phyloP scores from a whole-genome alignment of 2,888 invertebrate genomes.

The Dryobota labecula region DNA sequence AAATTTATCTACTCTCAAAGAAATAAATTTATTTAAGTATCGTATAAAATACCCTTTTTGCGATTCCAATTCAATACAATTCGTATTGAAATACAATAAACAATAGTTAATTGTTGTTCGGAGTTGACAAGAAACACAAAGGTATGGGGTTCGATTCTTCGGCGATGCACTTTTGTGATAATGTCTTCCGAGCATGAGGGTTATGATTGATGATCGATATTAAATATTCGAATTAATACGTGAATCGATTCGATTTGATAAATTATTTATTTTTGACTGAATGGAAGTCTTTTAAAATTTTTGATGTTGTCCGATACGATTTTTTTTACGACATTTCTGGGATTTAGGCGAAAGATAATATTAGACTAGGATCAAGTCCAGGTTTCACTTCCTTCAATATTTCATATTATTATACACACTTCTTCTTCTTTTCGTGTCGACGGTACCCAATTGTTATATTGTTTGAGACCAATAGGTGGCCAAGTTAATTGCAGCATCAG shows the following conservation, averaged over 20 bases:
- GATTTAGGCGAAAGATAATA: constrained; percentile 50
- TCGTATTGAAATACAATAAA: constrained; percentile 78
- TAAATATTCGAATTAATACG: constrained; percentile 84
- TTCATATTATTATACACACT: too few species aligned
- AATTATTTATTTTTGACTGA: constrained; percentile 84
- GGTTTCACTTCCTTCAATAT: not conserved
- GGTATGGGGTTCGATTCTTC: constrained; percentile 69
- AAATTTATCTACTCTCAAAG: constrained; percentile 67
- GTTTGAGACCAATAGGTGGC: too few species aligned
- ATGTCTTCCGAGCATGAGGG: constrained; percentile 77
- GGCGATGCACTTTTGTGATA: constrained; percentile 82
- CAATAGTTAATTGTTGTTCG: constrained; percentile 79
- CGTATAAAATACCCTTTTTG: constrained; percentile 74
- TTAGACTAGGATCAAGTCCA: constrained; percentile 32
- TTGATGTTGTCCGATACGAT: constrained; percentile 74
- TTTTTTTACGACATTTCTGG: constrained; percentile 73
- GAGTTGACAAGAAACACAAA: constrained; percentile 73
- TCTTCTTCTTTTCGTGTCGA: too few species aligned
- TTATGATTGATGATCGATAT: constrained; percentile 88
- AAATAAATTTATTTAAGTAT: constrained; percentile 73
- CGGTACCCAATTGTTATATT: too few species aligned
- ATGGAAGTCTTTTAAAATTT: constrained; percentile 74
- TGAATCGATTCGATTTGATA: constrained; percentile 81
- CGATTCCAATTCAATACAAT: constrained; percentile 74
- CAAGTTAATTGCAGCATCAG: too few species aligned